A percentile compares a stretch with the other conserved stretches of the same genome.
Evolutionary conservation across 2,113 vertebrate genomes (phyloP).

Genomic region (Pristiophorus japonicus): DNA sequence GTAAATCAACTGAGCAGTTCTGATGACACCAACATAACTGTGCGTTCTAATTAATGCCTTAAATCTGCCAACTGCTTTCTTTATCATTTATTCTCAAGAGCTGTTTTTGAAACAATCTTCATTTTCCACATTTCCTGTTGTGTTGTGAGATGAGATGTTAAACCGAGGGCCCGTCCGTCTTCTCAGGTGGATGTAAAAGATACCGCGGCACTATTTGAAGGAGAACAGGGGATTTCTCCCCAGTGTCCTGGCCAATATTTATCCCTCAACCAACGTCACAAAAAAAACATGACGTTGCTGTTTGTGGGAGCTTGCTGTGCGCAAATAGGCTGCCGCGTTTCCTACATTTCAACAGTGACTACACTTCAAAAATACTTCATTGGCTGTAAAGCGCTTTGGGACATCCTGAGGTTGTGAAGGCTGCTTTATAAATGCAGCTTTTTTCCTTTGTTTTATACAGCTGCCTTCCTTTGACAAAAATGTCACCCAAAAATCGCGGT

Average conservation of each 20-base stretch:
- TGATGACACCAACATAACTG: background rate
- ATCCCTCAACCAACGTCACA: background rate
- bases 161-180: background rate
- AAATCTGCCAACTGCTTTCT: background rate
- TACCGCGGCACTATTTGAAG: background rate
- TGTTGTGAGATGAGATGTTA: background rate
- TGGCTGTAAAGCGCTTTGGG: background rate
- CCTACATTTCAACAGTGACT: background rate
- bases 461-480: background rate
- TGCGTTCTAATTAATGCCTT: background rate
- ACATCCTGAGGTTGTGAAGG: background rate
- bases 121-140: too few species aligned
- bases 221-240: background rate
- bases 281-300: background rate
- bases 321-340: background rate
- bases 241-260: background rate
- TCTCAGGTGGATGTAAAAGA: background rate
- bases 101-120: too few species aligned
- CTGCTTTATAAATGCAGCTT: background rate
- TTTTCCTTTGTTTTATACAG: too few species aligned
- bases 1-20: too few species aligned
- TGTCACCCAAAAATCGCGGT: background rate
- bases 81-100: background rate
- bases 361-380: background rate
- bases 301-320: background rate